These are phyloP conservation scores for Drosophila rubida DNA, from an alignment of 2,888 invertebrate genomes.

Conservation along the genomic window DNA sequence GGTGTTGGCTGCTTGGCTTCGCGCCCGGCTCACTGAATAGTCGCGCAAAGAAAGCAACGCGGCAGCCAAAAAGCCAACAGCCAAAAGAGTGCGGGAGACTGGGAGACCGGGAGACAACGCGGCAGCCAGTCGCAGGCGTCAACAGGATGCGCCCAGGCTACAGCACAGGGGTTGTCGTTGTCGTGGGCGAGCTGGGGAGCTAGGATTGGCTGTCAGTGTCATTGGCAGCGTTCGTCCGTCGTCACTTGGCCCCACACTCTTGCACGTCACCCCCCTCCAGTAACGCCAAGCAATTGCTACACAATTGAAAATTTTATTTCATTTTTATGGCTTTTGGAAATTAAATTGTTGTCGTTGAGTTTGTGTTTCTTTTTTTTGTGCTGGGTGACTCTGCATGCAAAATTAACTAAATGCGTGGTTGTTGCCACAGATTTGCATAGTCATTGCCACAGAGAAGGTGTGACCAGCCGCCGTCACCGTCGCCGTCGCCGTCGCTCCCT, in stretches of 20 bases:
- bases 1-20: conserved; percentile 6
- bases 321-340: conserved; percentile 77
- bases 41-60: conserved; percentile 22
- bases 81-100: neutral
- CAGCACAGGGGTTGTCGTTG: conserved; percentile 34
- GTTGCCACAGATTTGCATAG: conserved; percentile 53
- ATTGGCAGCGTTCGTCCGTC: conserved; percentile 72
- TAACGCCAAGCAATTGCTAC: conserved; percentile 40
- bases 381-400: conserved; percentile 55
- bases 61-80: conserved; percentile 68
- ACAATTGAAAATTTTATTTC: conserved; percentile 75
- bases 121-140: conserved; percentile 73
- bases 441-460: conserved; percentile 63
- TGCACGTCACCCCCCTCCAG: conserved; percentile 26
- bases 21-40: conserved; percentile 47
- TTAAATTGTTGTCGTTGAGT: conserved; percentile 68
- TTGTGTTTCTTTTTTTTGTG: conserved; percentile 10
- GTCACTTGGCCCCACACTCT: conserved; percentile 60
- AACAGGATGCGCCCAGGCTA: conserved; percentile 69
- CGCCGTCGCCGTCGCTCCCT: too few relatives aligned
- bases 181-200: neutral
- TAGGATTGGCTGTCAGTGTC: conserved; percentile 53
- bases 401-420: conserved; percentile 63
- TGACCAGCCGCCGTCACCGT: conserved; percentile 59
- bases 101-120: conserved; percentile 4